A percentile compares a stretch with the other conserved stretches of the same genome.
These are phyloP conservation scores for Portunus trituberculatus DNA, from an alignment of 1,140 invertebrate species.

Conservation along the genomic window DNA sequence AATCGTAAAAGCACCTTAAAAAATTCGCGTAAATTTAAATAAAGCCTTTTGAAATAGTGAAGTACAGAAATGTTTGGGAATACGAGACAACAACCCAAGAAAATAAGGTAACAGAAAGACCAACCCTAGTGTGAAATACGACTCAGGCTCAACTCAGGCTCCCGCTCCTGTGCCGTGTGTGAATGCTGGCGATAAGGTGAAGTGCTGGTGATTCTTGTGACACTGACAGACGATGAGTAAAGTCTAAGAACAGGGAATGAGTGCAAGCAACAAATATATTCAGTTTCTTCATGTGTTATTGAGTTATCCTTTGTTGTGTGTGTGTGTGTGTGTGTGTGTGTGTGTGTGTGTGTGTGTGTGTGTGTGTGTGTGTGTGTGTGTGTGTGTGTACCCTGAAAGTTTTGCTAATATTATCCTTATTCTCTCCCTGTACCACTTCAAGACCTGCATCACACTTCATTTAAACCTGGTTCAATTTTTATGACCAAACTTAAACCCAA, in stretches of 20 bases:
- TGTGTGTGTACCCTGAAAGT: neutral
- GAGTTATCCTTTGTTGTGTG: neutral
- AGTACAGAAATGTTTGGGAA: no score
- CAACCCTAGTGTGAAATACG: neutral
- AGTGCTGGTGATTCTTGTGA: neutral
- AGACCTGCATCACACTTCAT: no score
- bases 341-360: slow-evolving; percentile 17
- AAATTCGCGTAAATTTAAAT: no score
- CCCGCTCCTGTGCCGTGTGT: neutral
- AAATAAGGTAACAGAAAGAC: no score
- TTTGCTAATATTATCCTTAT: neutral
- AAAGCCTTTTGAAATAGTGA: no score
- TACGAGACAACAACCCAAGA: no score
- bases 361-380: slow-evolving; percentile 28
- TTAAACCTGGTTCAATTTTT: no score
- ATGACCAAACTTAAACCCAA: no score
- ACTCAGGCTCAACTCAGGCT: neutral
- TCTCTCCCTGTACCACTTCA: no score
- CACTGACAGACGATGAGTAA: neutral
- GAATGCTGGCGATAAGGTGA: neutral
- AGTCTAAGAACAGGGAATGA: neutral
- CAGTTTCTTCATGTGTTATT: neutral
- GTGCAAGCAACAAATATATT: neutral
- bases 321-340: neutral
- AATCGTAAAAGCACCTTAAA: no score